These are phyloP conservation scores for Ganaspis brasiliensis DNA, from an alignment of 2,888 invertebrate species.

Conservation along the genomic window DNA sequence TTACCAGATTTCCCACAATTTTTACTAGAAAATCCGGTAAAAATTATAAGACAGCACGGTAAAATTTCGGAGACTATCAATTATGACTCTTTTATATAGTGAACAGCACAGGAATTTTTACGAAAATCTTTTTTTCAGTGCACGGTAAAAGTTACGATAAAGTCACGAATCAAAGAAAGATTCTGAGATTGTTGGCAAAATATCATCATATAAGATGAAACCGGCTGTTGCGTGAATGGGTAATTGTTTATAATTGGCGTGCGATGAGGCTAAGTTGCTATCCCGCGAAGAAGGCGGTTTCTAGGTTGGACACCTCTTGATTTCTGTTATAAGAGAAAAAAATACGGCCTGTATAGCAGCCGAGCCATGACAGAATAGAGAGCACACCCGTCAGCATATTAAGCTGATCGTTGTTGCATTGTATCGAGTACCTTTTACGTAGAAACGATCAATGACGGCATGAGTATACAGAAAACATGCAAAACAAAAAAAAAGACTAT, in stretches of 20 bases:
- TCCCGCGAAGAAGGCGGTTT: slow-evolving; percentile 73
- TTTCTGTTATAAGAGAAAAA: slow-evolving; percentile 66
- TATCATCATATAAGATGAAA: slow-evolving; percentile 48
- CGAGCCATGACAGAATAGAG: slow-evolving; percentile 76
- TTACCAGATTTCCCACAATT: no score
- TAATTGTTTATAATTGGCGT: slow-evolving; percentile 66
- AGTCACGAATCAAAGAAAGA: neutral
- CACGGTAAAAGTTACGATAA: no score
- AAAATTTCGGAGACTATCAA: no score
- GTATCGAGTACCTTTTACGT: neutral
- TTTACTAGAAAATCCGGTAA: no score
- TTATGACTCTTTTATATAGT: no score
- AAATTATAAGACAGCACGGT: no score
- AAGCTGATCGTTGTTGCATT: slow-evolving; percentile 28
- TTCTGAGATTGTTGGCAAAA: neutral
- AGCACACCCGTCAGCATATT: slow-evolving; percentile 63
- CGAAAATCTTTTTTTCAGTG: no score
- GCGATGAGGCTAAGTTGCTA: slow-evolving; percentile 53
- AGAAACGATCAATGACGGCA: slow-evolving; percentile 7
- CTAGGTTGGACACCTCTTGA: slow-evolving; percentile 76
- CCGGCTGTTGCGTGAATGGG: slow-evolving; percentile 63
- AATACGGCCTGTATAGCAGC: slow-evolving; percentile 73
- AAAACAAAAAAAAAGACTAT: slow-evolving; percentile 20
- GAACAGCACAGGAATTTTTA: no score
- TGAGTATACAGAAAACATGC: slow-evolving; percentile 37